A percentile compares a stretch with the other conserved stretches of the same genome.
These are phyloP conservation scores for Odontesthes bonariensis DNA, from an alignment of 2,113 vertebrate species.

Conservation along the genomic window DNA sequence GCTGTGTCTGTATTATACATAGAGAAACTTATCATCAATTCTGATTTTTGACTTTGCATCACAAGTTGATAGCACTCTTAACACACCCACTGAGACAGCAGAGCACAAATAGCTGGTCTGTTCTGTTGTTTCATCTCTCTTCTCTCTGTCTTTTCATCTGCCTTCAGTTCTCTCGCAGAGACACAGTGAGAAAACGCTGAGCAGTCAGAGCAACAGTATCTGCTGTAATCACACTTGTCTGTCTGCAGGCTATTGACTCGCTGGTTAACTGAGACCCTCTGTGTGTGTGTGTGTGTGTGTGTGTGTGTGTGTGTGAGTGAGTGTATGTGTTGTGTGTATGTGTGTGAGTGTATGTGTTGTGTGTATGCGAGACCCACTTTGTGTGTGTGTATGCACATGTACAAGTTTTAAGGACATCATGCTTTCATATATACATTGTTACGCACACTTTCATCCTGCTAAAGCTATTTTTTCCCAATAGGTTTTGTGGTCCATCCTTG, in stretches of 20 bases:
- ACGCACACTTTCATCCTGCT: too few species aligned
- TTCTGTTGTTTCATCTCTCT: conserved; percentile 21
- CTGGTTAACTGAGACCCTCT: conserved; percentile 83
- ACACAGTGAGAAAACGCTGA: conserved; percentile 79
- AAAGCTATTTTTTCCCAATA: too few species aligned
- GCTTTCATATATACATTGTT: background rate
- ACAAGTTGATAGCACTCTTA: conserved; percentile 27
- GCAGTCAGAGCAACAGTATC: conserved; percentile 92
- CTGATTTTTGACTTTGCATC: conserved; percentile 15
- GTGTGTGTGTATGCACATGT: background rate
- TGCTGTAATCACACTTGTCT: conserved; percentile 95
- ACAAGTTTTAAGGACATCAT: background rate
- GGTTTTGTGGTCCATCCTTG: too few species aligned
- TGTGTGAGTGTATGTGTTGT: conserved; percentile 1
- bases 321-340: conserved; percentile 6
- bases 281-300: conserved; percentile 6
- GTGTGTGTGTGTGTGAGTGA: conserved; percentile 8
- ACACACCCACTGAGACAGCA: conserved; percentile 16
- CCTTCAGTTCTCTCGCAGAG: conserved; percentile 17
- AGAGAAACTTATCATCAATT: background rate
- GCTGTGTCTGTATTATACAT: background rate
- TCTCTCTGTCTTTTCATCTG: background rate
- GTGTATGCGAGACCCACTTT: background rate
- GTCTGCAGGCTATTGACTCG: conserved; percentile 92
- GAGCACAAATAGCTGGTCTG: conserved; percentile 36